Evolutionary conservation across 2,113 vertebrate species (phyloP).

Genomic region (Zootoca vivipara): DNA sequence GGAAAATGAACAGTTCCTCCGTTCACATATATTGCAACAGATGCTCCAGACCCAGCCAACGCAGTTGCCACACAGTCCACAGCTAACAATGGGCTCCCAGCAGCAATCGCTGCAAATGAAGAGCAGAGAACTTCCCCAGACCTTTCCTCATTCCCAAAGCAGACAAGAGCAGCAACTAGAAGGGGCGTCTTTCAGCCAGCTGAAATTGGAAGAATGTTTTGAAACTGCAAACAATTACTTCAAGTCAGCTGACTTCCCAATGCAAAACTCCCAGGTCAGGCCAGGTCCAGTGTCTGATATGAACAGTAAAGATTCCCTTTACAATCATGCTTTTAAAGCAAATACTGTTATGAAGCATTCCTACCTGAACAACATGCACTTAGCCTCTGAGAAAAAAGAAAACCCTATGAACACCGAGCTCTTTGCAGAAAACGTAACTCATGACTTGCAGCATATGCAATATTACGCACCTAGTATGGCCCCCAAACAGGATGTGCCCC

Average conservation of each 20-base stretch:
- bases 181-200: slow-evolving; percentile 53
- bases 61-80: slow-evolving; percentile 73
- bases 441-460: slow-evolving; percentile 72
- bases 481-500: slow-evolving; percentile 76
- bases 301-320: slow-evolving; percentile 66
- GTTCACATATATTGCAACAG: slow-evolving; percentile 75
- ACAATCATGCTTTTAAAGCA: slow-evolving; percentile 64
- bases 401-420: slow-evolving; percentile 19
- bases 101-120: slow-evolving; percentile 58
- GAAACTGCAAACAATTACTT: slow-evolving; percentile 71
- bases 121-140: slow-evolving; percentile 64
- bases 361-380: slow-evolving; percentile 67
- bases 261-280: slow-evolving; percentile 71
- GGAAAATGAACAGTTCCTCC: slow-evolving; percentile 77
- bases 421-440: slow-evolving; percentile 65
- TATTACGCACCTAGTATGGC: slow-evolving; percentile 79
- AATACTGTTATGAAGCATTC: slow-evolving; percentile 59
- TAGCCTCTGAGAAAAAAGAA: slow-evolving; percentile 71
- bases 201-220: slow-evolving; percentile 72
- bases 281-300: slow-evolving; percentile 70
- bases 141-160: slow-evolving; percentile 47
- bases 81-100: slow-evolving; percentile 67
- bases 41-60: slow-evolving; percentile 78
- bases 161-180: slow-evolving; percentile 55
- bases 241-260: slow-evolving; percentile 72